These are phyloP conservation scores for Glaucomys volans DNA, from an alignment of 2,113 vertebrate genomes.

Conservation along the genomic window DNA sequence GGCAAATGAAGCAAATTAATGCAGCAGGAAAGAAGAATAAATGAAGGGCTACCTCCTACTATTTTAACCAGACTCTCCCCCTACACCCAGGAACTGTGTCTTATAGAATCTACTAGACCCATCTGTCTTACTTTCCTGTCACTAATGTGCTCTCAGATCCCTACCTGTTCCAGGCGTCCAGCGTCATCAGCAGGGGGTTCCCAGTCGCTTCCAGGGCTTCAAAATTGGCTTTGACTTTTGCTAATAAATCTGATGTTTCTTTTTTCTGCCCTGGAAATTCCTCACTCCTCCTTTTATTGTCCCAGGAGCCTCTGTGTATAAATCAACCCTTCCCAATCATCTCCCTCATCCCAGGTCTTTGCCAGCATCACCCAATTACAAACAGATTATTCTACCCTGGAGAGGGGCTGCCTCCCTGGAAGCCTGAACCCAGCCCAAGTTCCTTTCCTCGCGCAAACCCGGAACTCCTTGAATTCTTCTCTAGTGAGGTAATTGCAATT, in stretches of 20 bases:
- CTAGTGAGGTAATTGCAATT: neutral
- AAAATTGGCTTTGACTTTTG: neutral
- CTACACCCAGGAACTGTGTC: neutral
- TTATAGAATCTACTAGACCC: accelerated
- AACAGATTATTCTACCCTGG: too few relatives aligned
- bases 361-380: neutral
- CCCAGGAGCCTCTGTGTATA: neutral
- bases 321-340: neutral
- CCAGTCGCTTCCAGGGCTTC: neutral
- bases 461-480: neutral
- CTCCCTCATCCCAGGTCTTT: neutral
- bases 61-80: neutral
- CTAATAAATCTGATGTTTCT: neutral
- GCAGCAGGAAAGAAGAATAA: neutral
- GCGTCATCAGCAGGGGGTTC: accelerated
- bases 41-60: neutral
- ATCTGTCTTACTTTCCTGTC: neutral
- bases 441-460: neutral
- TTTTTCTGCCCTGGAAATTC: neutral
- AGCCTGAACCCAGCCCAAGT: neutral
- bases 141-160: neutral
- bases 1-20: neutral
- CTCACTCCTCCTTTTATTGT: neutral
- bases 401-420: neutral
- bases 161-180: neutral